Evolutionary conservation across 2,888 invertebrate species (phyloP), one percentile per base, ranked within the genome.

Genomic region (Creontiades dilutus): DNA sequence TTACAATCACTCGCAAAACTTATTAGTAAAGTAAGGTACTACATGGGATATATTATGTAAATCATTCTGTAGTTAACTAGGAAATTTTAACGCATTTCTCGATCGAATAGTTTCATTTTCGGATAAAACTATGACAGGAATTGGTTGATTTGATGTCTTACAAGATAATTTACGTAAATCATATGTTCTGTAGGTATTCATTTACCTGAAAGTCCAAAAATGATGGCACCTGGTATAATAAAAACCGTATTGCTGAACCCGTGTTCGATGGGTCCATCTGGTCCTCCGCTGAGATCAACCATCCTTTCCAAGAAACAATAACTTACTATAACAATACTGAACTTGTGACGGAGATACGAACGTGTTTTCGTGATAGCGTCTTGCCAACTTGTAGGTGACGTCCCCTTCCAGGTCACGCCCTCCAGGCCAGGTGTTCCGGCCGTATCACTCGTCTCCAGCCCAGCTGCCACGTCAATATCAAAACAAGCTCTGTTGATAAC

Each of bases 191-290:
- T n/a, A n/a, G n/a, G n/a, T 4, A 37, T 37, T 7, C 2, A 37
- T 19, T 95, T 94, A 98, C 98, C 96, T 93, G 97, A 95, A 93
- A 98, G 94, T 92, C 96, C 95, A 92, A 96, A 94, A 92, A 97
- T 96, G 92, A 98, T 95, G 92, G 97, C 95, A 86, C 96, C 97
- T 92, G 98, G 97, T 92, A 98, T 93, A 92, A 98, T 96, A 93
- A 98, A 98, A 92, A 98, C 97, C 76, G 96, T 94, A 94, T 98
- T 97, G 91, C 97, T 97, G 94, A 98, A 97, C 92, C 97, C 97
- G 93, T 97, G 97, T 93, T 97, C 97, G 92, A 97, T 95, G 0
- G 96, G 97, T 11, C 96, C 96, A 92, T 97, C 97, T 90, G 96
- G 95, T 82, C 96, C 96, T 28, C 96, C 96, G 91, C 96, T 96